These are phyloP conservation scores for Daboia siamensis DNA, from an alignment of 2,113 vertebrate species.

Conservation along the genomic window DNA sequence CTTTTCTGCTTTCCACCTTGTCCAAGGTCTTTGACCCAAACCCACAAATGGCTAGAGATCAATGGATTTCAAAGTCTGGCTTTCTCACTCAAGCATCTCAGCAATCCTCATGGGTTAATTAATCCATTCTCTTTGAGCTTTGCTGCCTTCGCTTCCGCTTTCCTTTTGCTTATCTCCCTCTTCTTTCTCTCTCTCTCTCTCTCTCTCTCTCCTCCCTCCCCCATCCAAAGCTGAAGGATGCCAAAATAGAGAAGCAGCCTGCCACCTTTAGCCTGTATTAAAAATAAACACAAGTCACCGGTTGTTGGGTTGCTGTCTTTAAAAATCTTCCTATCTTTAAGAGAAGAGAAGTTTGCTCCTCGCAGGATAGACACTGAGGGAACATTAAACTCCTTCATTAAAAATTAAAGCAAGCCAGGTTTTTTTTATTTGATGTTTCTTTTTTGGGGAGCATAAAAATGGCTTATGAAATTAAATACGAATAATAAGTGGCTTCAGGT, in stretches of 20 bases:
- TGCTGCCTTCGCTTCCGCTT: constrained; percentile 37
- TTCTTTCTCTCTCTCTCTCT: constrained; percentile 11
- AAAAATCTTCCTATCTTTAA: neutral
- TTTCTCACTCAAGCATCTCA: constrained; percentile 68
- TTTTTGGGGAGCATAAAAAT: neutral
- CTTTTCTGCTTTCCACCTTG: constrained; percentile 58
- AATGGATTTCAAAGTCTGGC: constrained; percentile 74
- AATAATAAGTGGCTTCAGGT: neutral
- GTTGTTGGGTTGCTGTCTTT: neutral
- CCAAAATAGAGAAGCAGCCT: constrained; percentile 36
- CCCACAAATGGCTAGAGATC: constrained; percentile 75
- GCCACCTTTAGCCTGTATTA: constrained; percentile 49
- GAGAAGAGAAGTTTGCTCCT: neutral
- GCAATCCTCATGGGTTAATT: constrained; percentile 81
- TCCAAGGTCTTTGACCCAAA: constrained; percentile 77
- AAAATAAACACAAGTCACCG: constrained; percentile 27
- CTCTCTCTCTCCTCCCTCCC: neutral
- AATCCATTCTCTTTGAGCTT: constrained; percentile 79
- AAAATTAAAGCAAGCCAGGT: neutral
- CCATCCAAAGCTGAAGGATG: constrained; percentile 45
- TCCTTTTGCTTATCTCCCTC: neutral
- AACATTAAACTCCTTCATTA: neutral
- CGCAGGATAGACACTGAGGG: no score
- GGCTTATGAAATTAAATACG: neutral
- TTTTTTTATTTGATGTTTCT: neutral